phyloP scores from a whole-genome alignment of 2,113 vertebrate species.

The Chascanopsetta lugubris region DNA sequence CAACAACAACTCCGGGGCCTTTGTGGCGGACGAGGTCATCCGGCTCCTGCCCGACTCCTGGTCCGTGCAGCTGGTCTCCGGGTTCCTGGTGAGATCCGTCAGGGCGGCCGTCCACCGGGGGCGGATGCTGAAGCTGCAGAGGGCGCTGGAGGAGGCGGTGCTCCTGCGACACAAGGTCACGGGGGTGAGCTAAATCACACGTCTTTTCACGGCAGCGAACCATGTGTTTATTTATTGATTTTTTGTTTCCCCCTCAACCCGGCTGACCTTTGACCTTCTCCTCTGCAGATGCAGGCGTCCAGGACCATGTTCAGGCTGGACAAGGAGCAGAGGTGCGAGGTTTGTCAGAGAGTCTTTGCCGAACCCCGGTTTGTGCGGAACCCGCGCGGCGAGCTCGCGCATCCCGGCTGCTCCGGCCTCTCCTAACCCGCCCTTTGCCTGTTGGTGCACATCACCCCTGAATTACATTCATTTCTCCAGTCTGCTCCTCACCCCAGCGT shows the following conservation, averaged over 20 bases:
- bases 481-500: slow-evolving; percentile 31
- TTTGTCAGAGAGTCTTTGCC: slow-evolving; percentile 57
- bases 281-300: slow-evolving; percentile 64
- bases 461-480: slow-evolving; percentile 36
- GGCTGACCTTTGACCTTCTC: slow-evolving; percentile 4
- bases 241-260: slow-evolving; percentile 1
- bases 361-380: slow-evolving; percentile 63
- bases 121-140: slow-evolving; percentile 66
- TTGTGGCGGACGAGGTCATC: slow-evolving; percentile 57
- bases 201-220: slow-evolving; percentile 8
- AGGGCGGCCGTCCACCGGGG: slow-evolving; percentile 65
- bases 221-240: slow-evolving; percentile 12
- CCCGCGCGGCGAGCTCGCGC: slow-evolving; percentile 63
- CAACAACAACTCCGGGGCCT: slow-evolving; percentile 54
- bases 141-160: slow-evolving; percentile 60
- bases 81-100: slow-evolving; percentile 67
- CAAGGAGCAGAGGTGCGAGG: slow-evolving; percentile 53
- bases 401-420: slow-evolving; percentile 53
- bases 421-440: slow-evolving; percentile 10
- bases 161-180: slow-evolving; percentile 63
- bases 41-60: slow-evolving; percentile 72
- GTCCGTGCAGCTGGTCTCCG: slow-evolving; percentile 72
- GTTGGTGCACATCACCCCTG: slow-evolving; percentile 4
- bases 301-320: slow-evolving; percentile 61
- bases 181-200: slow-evolving; percentile 64